phyloP scores from a whole-genome alignment of 2,888 invertebrate species.

The Sympetrum striolatum region DNA sequence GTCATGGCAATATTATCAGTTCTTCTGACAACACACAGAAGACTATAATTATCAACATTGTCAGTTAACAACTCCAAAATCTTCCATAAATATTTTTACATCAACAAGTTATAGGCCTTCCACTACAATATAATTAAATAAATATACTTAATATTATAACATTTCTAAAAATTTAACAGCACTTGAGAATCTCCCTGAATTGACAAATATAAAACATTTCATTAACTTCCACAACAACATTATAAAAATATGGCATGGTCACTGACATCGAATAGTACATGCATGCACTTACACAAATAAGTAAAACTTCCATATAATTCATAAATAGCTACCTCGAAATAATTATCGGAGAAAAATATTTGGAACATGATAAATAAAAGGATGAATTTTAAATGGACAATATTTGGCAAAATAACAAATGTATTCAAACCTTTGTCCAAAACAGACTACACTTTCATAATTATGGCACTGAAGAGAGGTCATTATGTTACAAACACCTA shows the following conservation, averaged over 20 bases:
- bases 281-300: constrained; percentile 3
- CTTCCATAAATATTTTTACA: constrained; percentile 20
- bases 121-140: constrained; percentile 9
- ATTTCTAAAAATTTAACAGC: constrained; percentile 23
- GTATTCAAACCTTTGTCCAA: not conserved
- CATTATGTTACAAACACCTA: too few relatives aligned
- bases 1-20: not conserved
- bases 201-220: constrained; percentile 24
- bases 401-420: not conserved
- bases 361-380: not conserved
- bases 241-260: constrained; percentile 28
- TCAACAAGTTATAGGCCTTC: not conserved
- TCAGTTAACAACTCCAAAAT: constrained; percentile 14
- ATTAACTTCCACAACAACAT: not conserved
- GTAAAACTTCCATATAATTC: not conserved
- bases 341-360: not conserved
- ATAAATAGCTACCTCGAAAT: not conserved
- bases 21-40: not conserved
- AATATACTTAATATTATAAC: constrained; percentile 17
- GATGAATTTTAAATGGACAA: not conserved
- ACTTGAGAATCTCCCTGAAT: constrained; percentile 27
- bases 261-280: not conserved
- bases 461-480: too few relatives aligned
- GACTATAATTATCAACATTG: not conserved
- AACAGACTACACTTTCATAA: too few relatives aligned